Conservation (phyloP, 2,797 vertebrate genomes). For the Phyllotis vaccarum region DNA sequence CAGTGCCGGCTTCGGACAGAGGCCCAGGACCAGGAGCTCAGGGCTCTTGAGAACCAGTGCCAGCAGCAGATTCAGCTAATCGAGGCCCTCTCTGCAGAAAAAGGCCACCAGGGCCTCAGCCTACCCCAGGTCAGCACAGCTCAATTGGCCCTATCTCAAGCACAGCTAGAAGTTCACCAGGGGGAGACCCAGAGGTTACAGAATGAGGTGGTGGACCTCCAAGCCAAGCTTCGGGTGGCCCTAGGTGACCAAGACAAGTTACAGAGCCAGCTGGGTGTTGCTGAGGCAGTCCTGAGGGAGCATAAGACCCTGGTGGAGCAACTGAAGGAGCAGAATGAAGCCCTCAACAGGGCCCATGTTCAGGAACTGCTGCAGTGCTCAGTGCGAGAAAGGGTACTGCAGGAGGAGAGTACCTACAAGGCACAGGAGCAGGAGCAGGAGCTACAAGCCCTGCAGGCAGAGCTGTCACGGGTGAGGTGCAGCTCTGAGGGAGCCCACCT, state of each 20-base stretch:
- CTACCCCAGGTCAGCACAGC: slow-evolving; percentile 74
- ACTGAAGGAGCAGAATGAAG: slow-evolving; percentile 92
- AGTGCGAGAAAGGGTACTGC: slow-evolving; percentile 87
- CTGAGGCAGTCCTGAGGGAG: slow-evolving; percentile 88
- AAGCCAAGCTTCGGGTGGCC: slow-evolving; percentile 87
- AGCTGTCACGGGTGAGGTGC: slow-evolving; percentile 88
- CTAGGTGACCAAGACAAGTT: slow-evolving; percentile 88
- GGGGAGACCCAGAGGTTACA: slow-evolving; percentile 92
- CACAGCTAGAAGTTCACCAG: slow-evolving; percentile 89
- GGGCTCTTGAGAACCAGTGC: slow-evolving; percentile 86
- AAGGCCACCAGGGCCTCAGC: slow-evolving; percentile 75
- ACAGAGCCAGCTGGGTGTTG: slow-evolving; percentile 89
- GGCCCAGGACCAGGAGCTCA: slow-evolving; percentile 87
- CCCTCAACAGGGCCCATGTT: slow-evolving; percentile 91
- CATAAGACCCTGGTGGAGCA: slow-evolving; percentile 91
- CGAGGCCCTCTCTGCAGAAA: slow-evolving; percentile 88
- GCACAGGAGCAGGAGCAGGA: slow-evolving; percentile 83
- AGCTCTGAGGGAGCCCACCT: slow-evolving; percentile 87
- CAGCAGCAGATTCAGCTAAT: slow-evolving; percentile 86
- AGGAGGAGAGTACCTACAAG: slow-evolving; percentile 85
- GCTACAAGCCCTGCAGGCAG: slow-evolving; percentile 86
- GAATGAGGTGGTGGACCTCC: slow-evolving; percentile 88
- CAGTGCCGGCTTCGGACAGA: slow-evolving; percentile 86
- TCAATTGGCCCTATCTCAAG: slow-evolving; percentile 88
- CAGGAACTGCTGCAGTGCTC: slow-evolving; percentile 91